Conservation (phyloP, 2,888 invertebrate species). For the Sipha maydis region DNA sequence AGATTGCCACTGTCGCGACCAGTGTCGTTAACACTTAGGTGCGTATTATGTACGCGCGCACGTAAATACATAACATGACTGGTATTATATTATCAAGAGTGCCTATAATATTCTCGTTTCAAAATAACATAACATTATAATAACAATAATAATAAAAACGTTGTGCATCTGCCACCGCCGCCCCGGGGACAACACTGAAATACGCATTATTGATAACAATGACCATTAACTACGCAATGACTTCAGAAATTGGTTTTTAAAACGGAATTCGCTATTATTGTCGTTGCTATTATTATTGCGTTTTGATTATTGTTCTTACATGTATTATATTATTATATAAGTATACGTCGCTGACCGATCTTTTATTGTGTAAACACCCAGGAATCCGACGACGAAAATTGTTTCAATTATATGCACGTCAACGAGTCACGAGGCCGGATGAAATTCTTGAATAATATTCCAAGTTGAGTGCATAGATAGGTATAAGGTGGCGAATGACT, state of each 20-base stretch:
- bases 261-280: conserved; percentile 24
- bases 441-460: not conserved
- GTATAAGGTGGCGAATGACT: not conserved
- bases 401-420: not conserved
- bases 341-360: not conserved
- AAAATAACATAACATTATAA: not conserved
- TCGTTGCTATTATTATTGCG: conserved; percentile 13
- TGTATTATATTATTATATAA: not conserved
- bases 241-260: conserved; percentile 31
- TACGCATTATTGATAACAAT: not conserved
- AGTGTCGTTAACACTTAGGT: conserved; percentile 52
- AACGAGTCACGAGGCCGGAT: not conserved
- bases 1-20: not conserved
- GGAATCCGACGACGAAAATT: not conserved
- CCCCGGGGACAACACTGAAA: not conserved
- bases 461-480: not conserved
- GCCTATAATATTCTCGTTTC: not conserved
- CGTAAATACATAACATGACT: not conserved
- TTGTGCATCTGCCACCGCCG: not conserved
- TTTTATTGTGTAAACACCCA: not conserved
- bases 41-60: conserved; percentile 13
- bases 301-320: not conserved
- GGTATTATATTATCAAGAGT: conserved; percentile 1
- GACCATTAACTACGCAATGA: not conserved
- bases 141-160: not conserved